These are phyloP conservation scores for Lasioglossum lativentre DNA, from an alignment of 2,888 invertebrate genomes.

Conservation along the genomic window DNA sequence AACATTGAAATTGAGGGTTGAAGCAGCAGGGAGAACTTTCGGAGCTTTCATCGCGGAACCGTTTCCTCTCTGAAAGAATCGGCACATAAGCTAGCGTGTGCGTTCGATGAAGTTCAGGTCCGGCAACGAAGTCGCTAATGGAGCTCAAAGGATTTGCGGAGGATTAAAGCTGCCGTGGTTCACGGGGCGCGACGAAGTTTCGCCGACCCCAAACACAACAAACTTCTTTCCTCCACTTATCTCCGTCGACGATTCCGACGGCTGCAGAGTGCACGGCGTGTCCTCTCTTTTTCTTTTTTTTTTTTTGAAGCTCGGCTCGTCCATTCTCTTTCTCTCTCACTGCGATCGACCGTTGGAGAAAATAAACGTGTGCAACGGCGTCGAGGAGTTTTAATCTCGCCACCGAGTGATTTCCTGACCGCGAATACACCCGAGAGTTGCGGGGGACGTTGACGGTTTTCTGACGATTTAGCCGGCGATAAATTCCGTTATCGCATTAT, in stretches of 20 bases:
- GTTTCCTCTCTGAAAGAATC: not conserved
- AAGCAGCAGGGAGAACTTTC: not conserved
- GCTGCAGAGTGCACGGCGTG: not conserved
- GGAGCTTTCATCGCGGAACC: not conserved
- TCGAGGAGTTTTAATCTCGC: not conserved
- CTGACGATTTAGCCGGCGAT: not conserved
- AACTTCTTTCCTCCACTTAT: conserved; percentile 42
- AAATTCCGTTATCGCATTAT: not conserved
- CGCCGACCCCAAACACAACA: conserved; percentile 15
- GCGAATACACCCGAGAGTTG: not conserved
- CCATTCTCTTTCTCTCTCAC: not conserved
- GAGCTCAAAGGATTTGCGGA: conserved; percentile 65
- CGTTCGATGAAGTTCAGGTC: conserved; percentile 29
- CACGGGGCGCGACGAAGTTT: conserved; percentile 25
- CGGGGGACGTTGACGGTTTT: not conserved
- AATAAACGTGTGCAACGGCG: not conserved
- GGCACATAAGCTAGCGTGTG: not conserved
- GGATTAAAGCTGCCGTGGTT: conserved; percentile 39
- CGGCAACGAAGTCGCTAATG: conserved; percentile 58
- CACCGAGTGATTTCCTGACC: conserved; percentile 3
- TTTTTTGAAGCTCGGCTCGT: not conserved
- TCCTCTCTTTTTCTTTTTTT: not conserved
- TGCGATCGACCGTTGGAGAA: conserved; percentile 4
- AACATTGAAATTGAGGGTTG: not conserved
- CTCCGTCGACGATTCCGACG: not conserved